Evolutionary conservation across 2,113 vertebrate species (phyloP), one percentile per base, ranked within the genome.

Genomic region (Empidonax alnorum): DNA sequence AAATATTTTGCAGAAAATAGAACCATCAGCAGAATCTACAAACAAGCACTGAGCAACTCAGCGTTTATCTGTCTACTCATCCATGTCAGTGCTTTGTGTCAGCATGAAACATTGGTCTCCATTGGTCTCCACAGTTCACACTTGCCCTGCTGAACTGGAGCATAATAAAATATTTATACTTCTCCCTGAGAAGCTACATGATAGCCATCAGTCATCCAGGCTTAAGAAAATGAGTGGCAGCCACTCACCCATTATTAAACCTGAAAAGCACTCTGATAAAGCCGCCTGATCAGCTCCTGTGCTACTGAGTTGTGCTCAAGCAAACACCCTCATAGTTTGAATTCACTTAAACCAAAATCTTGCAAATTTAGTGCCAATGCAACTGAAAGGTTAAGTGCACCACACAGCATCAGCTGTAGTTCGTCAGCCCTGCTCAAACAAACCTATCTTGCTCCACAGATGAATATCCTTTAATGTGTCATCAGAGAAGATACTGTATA

Each of bases 21-120:
- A 94, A 84, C 84, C 89, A 94, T 94, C 94, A 97, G 96, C 93
- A 96, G 80, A 96, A 96, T 94, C 93, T 50, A 84, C 83, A 96
- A 94, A 83, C 75, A 93, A 89, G 69, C 88, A 91, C 53, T 2
- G 30, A 94, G 69, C 91, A 94, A 78, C 71, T 97, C 95, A 96
- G 94, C 79, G 8, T 96, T 96, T 90, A 96, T 93, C 82, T 59
- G 58, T 89, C 94, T 91, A 78, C 90, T 96, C 95, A 95, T 95
- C 94, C 95, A 91, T 93, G 89, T 92, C 97, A 96, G 41, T 74
- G 91, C 80, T 75, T 94, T 65, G 85, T 91, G 89, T 89, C 96
- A 94, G 90, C 94, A 68, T 73, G 86, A 96, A 95, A 84, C 90
- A 94, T 78, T 78, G 55, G 84, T 89, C 94, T 92, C 79, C 90